Evolutionary conservation across 2,797 vertebrate genomes (phyloP).

Genomic region (Sebastes kiyomatsui): DNA sequence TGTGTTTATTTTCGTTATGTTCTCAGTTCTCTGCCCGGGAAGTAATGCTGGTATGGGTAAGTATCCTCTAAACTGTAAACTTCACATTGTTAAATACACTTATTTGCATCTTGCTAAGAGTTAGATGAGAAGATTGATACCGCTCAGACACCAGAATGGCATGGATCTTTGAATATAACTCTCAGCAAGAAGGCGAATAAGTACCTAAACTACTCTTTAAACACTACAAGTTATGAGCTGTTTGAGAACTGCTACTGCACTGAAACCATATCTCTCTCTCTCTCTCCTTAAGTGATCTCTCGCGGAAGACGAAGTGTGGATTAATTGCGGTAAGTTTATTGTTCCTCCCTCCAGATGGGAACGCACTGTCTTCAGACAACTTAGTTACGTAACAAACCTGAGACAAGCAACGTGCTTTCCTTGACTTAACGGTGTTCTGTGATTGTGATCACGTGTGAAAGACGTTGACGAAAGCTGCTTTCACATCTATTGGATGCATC

Average conservation of each 20-base stretch:
- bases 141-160: neutral
- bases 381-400: conserved; percentile 3
- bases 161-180: neutral
- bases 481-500: neutral
- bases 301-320: conserved; percentile 83
- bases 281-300: conserved; percentile 85
- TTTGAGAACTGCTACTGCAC: neutral
- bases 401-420: neutral
- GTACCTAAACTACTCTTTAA: neutral
- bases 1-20: conserved; percentile 45
- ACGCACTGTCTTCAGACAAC: neutral
- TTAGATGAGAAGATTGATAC: neutral
- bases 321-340: conserved; percentile 62
- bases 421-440: neutral
- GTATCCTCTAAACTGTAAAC: conserved; percentile 43
- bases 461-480: neutral
- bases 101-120: neutral
- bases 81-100: neutral
- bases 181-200: neutral
- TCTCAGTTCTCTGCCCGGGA: conserved; percentile 90
- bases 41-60: conserved; percentile 89
- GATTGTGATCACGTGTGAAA: neutral
- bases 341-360: neutral
- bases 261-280: conserved; percentile 17
- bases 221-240: neutral